Base-by-base conservation (phyloP, 2,888 invertebrate genomes). In the Molanna angustata region DNA sequence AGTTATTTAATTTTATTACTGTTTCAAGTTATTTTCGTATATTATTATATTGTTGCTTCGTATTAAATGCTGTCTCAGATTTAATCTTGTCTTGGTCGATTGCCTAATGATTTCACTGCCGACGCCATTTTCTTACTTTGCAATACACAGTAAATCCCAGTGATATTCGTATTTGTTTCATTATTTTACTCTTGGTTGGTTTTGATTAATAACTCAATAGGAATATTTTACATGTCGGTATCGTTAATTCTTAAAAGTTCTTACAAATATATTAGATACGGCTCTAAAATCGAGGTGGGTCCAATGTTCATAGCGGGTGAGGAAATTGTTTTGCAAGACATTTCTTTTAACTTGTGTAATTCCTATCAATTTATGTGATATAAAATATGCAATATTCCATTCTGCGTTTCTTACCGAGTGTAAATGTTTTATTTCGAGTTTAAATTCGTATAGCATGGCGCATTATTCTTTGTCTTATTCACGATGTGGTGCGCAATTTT, bases 41-140 rank as follows among this genome's bases (percentile, higher is more conserved):
- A 6, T 27, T 6, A 27, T 9, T 6, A 7, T 27, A 27, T 6
- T 27, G n/a, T n/a, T n/a, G n/a, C n/a, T n/a, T n/a, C n/a, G n/a
- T n/a, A n/a, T n/a, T n/a, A n/a, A n/a, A n/a, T n/a, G n/a, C n/a
- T n/a, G n/a, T n/a, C n/a, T n/a, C n/a, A n/a, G n/a, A n/a, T n/a
- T n/a, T n/a, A n/a, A n/a, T n/a, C n/a, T n/a, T 27, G 27, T 27
- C 67, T 73, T 74, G 72, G 74, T 67, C 72, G 76, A 76, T 76
- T 73, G 69, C 52, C 48, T 52, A 55, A 74, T 74, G 47, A 74
- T 74, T 74, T 75, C 74, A 74, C n/a, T 74, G 75, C 74, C 74
- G 76, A 76, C 76, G 76, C 76, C 76, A 77, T 77, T 77, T 76
- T 77, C 75, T 77, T 73, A 35, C 44, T 45, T 21, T 49, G 46